Percentiles rank a stretch among this genome's conserved stretches.
Conservation (phyloP, 2,797 vertebrate genomes). For the Nasua narica region DNA sequence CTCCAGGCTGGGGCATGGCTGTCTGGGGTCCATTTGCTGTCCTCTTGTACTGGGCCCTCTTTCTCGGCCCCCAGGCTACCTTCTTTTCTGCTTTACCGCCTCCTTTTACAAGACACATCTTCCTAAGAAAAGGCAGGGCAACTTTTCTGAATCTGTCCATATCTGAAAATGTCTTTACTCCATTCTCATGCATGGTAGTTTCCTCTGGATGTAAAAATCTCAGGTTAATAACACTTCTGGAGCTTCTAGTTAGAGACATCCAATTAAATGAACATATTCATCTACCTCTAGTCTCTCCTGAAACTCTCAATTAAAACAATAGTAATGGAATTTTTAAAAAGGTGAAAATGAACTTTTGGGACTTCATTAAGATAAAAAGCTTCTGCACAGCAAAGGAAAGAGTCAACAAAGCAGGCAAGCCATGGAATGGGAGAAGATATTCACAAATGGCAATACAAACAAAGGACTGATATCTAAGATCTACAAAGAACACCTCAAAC, state of each 20-base stretch:
- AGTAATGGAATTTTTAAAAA: background rate
- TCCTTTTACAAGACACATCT: background rate
- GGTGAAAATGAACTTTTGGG: too few species aligned
- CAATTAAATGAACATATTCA: background rate
- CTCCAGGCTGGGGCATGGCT: background rate
- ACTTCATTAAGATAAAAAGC: too few species aligned
- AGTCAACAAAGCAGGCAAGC: too few species aligned
- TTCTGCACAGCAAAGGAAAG: too few species aligned
- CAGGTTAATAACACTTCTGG: background rate
- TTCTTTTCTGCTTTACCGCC: background rate
- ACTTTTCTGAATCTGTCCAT: background rate
- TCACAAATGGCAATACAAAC: too few species aligned
- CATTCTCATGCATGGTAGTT: background rate
- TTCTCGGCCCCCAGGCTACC: background rate
- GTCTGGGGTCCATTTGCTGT: background rate
- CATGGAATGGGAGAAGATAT: too few species aligned
- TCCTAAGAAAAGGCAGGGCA: background rate
- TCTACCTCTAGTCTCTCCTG: background rate
- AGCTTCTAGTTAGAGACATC: background rate
- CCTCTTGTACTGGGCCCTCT: background rate
- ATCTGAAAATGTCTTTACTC: background rate
- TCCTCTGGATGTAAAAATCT: background rate
- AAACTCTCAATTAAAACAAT: background rate
- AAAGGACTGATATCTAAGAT: too few species aligned
- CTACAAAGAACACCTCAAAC: too few species aligned